Base-by-base conservation (phyloP, 2,888 invertebrate genomes). In the Cerastis rubricosa region DNA sequence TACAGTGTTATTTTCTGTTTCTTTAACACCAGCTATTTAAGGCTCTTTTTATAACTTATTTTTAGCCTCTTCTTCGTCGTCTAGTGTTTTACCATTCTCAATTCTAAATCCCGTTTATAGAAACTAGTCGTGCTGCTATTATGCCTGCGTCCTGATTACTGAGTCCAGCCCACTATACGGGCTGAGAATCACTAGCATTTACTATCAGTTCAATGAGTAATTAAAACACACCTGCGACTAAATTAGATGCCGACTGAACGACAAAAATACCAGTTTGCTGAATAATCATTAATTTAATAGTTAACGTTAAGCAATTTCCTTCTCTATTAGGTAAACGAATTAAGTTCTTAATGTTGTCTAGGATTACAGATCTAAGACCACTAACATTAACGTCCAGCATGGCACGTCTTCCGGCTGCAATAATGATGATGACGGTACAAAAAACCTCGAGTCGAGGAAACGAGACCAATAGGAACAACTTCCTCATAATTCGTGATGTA, bases 401-500 rank as follows among this genome's bases (percentile, higher is more conserved):
- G 6, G 12, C 57, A 51, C 35, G 25, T 69, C 69, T 82, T 84
- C 84, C 75, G 82, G 67, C 67, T 45, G 35, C 45, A 45, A 29
- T 84, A 76, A 83, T 80, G 69, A 83, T 83, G 84, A 83, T 81
- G 82, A 74, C 68, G 14, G 45, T 68, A 74, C 40, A 74, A 85
- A 74, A 77, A 76, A 78, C 43, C 14, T 67, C n/a, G 22, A 74
- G 64, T 51, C 3, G 64, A 69, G 73, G 82, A 84, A 88, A 79
- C 49, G 66, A 84, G 81, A 85, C 79, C 82, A 81, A 89, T 85
- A 86, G 85, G 85, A 88, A 88, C 82, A 70, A 77, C 83, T 88
- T 90, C 88, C 87, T 88, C 85, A 86, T 88, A 85, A 85, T 85
- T 87, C 81, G 89, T 89, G 88, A 87, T 87, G 86, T 87, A 76